Base-by-base conservation (phyloP, 2,888 invertebrate genomes). In the Eurois occulta region DNA sequence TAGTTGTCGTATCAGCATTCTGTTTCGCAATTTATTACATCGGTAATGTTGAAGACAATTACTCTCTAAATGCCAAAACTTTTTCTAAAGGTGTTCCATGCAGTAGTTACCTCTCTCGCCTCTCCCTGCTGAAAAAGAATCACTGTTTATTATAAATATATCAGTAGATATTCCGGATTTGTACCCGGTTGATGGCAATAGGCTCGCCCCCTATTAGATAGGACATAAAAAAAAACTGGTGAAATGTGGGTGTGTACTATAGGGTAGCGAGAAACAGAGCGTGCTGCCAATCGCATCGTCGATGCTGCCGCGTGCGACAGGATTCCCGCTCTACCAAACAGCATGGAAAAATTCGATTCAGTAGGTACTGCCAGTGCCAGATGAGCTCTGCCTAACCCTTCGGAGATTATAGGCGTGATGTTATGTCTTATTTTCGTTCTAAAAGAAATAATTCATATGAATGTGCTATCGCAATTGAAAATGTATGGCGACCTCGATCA, bases 1-100 rank as follows among this genome's bases (percentile, higher is more conserved):
- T 70, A 55, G 62, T 78, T 41, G 69, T 24, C 35, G 52, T 41
- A 60, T 78, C 65, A 78, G 70, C 76, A 41, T 60, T 80, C 10
- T 32, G 10, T 52, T 28, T 55, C 13, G 1, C 41, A 18, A 11
- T 38, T 70, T 60, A 72, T 73, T 41, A 35, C n/a, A 24, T 43
- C 18, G 7, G 11, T 52, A 6, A 52, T 41, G 8, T 48, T 69
- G 48, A 21, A 60, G 32, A 60, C 13, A 35, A 52, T 62, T 64
- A 64, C 10, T 64, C 24, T 24, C 62, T 11, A 24, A 62, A 35
- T 62, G 11, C 24, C 35, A 5, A 24, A 62, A 13, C 24, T 18
- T 35, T 11, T 60, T 60, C 10, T 21, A 32, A 60, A 60, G 18
- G 21, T 32, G 60, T 32, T 32, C 32, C 6, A 21, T 18, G 60